phyloP scores from a whole-genome alignment of 2,113 vertebrate species.

The Anoplopoma fimbria region DNA sequence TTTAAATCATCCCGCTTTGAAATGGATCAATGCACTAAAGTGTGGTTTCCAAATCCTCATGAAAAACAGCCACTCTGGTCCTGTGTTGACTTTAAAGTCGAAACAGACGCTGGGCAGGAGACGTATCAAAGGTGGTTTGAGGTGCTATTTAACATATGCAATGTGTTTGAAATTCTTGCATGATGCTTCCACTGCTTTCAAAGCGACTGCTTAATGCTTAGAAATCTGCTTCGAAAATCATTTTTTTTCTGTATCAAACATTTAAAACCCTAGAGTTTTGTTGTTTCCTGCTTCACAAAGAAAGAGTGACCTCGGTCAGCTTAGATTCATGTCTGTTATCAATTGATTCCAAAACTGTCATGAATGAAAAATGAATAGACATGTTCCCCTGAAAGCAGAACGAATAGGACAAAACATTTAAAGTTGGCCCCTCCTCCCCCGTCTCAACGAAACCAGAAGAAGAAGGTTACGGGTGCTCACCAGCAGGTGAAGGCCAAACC shows the following conservation, averaged over 20 bases:
- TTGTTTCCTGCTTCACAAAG: not conserved
- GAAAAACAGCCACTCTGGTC: constrained; percentile 4
- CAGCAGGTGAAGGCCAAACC: no score
- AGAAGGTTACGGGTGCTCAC: no score
- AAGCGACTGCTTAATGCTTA: not conserved
- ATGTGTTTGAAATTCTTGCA: not conserved
- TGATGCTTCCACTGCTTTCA: not conserved
- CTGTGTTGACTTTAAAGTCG: constrained; percentile 1
- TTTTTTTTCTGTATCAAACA: not conserved
- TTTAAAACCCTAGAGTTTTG: not conserved
- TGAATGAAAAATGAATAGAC: not conserved
- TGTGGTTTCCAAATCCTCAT: constrained; percentile 14
- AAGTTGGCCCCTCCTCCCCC: not conserved
- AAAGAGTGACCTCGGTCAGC: not conserved
- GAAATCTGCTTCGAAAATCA: not conserved
- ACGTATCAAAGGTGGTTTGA: constrained; percentile 9
- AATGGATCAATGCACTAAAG: constrained; percentile 3
- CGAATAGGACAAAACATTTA: not conserved
- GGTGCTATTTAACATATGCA: constrained; percentile 11
- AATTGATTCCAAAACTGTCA: not conserved
- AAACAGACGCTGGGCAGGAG: constrained; percentile 19
- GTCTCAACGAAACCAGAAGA: not conserved
- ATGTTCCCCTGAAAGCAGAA: not conserved
- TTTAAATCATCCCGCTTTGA: constrained; percentile 22
- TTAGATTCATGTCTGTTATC: not conserved